Evolutionary conservation across 53 echinoderm and acorn worm genomes (phyloP).

Genomic region (Apostichopus leukothele): DNA sequence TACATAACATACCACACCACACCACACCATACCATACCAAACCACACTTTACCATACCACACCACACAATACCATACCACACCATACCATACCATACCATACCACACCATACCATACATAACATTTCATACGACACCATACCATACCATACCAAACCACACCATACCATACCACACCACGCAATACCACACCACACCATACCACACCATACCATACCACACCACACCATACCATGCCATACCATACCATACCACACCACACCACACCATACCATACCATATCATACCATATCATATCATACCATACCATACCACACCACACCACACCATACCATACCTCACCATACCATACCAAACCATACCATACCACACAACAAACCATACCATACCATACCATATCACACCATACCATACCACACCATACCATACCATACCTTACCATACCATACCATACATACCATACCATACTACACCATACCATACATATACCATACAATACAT

Average conservation of each 20-base stretch:
- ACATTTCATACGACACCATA: slow-evolving; percentile 22
- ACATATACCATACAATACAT: background rate
- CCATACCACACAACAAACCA: slow-evolving; percentile 43
- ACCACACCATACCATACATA: too few relatives aligned
- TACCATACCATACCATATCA: slow-evolving; percentile 26
- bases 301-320: too few relatives aligned
- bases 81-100: too few relatives aligned
- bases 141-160: slow-evolving; percentile 29
- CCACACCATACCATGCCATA: slow-evolving; percentile 32
- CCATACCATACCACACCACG: slow-evolving; percentile 22
- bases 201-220: slow-evolving; percentile 38
- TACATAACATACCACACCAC: too few relatives aligned
- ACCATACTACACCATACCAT: slow-evolving; percentile 13
- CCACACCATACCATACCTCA: background rate
- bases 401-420: slow-evolving; percentile 33
- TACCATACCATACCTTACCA: slow-evolving; percentile 32
- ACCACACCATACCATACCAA: too few relatives aligned
- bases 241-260: background rate
- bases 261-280: background rate
- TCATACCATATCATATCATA: background rate
- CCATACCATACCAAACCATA: slow-evolving; percentile 43
- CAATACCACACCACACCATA: slow-evolving; percentile 31
- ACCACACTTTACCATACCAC: too few relatives aligned
- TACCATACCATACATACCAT: slow-evolving; percentile 38
- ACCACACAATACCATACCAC: too few relatives aligned